These are phyloP conservation scores for Centropus unirufus DNA, from an alignment of 2,113 vertebrate species.

Conservation along the genomic window DNA sequence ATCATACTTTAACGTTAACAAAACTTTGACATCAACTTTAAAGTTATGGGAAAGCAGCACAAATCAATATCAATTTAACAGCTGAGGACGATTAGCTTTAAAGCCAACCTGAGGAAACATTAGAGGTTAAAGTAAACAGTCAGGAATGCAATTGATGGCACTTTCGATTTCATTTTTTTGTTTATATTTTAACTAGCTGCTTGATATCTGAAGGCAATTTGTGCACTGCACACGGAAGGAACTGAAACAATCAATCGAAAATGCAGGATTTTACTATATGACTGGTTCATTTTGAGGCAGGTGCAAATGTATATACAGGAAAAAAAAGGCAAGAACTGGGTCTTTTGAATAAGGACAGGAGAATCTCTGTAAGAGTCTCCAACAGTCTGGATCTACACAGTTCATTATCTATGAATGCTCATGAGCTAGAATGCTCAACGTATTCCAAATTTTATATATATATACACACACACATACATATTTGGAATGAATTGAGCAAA, in stretches of 20 bases:
- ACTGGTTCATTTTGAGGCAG: background rate
- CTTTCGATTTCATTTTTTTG: background rate
- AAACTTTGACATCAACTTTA: no score
- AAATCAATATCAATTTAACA: constrained; percentile 56
- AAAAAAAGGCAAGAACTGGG: background rate
- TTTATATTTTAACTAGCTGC: constrained; percentile 24
- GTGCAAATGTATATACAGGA: background rate
- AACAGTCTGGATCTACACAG: background rate
- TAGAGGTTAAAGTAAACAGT: constrained; percentile 48
- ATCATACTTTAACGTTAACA: background rate
- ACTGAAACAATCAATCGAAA: constrained; percentile 38
- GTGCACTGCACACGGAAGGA: constrained; percentile 10
- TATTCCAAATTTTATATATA: background rate
- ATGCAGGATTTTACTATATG: constrained; percentile 57
- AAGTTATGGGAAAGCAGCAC: constrained; percentile 62
- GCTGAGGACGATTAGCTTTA: constrained; percentile 38
- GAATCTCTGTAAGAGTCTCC: background rate
- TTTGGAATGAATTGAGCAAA: background rate
- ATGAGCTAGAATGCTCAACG: background rate
- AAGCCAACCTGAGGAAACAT: constrained; percentile 39
- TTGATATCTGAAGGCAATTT: constrained; percentile 50
- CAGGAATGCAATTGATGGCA: constrained; percentile 8
- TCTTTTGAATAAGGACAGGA: background rate
- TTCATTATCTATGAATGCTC: background rate
- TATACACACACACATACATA: background rate